Conservation (phyloP, 2,797 vertebrate species). For the Balearica regulorum region DNA sequence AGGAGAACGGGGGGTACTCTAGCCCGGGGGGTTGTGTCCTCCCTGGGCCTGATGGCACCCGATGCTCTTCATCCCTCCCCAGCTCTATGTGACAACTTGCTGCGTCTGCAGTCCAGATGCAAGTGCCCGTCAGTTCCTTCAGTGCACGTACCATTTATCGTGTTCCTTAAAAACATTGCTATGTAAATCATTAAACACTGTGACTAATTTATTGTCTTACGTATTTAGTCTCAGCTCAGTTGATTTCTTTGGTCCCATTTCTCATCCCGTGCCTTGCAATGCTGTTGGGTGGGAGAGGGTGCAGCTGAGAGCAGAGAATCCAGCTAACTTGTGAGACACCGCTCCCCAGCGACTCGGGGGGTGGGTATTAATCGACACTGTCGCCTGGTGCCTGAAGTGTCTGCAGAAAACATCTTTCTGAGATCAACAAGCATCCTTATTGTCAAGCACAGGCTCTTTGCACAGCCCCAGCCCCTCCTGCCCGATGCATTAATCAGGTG, state of each 20-base stretch:
- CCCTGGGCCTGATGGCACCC: neutral
- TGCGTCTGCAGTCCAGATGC: neutral
- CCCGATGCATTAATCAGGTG: neutral
- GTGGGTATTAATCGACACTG: neutral
- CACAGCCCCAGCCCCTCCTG: neutral
- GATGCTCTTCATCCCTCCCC: neutral
- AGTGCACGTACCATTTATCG: neutral
- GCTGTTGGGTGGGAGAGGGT: neutral
- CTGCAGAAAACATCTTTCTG: neutral
- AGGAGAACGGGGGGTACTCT: neutral
- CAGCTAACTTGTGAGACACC: neutral
- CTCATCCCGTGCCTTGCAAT: neutral
- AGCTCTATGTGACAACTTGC: neutral
- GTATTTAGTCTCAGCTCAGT: neutral
- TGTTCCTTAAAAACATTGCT: neutral
- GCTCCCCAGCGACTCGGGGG: neutral
- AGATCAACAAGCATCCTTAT: neutral
- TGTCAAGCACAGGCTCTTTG: neutral
- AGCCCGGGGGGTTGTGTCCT: neutral
- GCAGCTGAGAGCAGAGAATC: neutral
- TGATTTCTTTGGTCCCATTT: neutral
- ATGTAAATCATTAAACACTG: neutral
- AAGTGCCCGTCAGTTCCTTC: neutral
- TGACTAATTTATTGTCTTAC: conserved; percentile 23
- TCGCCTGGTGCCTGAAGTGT: neutral